Percentiles rank a stretch among this genome's conserved stretches.
These are phyloP conservation scores for Drosophila rubida DNA, from an alignment of 2,888 invertebrate genomes.

Conservation along the genomic window DNA sequence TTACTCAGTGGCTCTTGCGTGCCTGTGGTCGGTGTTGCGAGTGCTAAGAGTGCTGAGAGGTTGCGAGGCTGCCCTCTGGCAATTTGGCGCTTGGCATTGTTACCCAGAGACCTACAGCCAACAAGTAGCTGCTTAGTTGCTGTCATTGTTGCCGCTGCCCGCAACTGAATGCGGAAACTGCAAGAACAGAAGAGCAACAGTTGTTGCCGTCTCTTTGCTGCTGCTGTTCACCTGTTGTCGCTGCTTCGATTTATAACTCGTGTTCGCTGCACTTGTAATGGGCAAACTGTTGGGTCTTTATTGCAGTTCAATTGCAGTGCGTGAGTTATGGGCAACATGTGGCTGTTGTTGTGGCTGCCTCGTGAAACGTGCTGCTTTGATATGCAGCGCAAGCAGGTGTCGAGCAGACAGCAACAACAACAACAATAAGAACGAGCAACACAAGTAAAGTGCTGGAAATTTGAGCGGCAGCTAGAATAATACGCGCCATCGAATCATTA, in stretches of 20 bases:
- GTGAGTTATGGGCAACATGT: conserved; percentile 70
- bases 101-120: conserved; percentile 60
- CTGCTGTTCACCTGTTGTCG: conserved; percentile 63
- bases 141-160: conserved; percentile 18
- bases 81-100: conserved; percentile 42
- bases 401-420: conserved; percentile 29
- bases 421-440: too few species aligned
- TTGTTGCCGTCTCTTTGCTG: conserved; percentile 18
- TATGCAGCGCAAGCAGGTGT: conserved; percentile 64
- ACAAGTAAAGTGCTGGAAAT: too few species aligned
- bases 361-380: conserved; percentile 61
- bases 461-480: conserved; percentile 43
- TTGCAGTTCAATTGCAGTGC: conserved; percentile 56
- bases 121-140: conserved; percentile 8
- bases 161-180: conserved; percentile 58
- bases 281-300: conserved; percentile 40
- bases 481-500: conserved; percentile 48
- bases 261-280: conserved; percentile 43
- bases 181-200: conserved; percentile 41
- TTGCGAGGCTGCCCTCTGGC: conserved; percentile 6
- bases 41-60: too few species aligned
- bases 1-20: not conserved
- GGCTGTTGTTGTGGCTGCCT: too few species aligned
- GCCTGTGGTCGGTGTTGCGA: not conserved
- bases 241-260: conserved; percentile 64